Conservation (phyloP, 2,888 invertebrate species). For the Ethmia dodecea region DNA sequence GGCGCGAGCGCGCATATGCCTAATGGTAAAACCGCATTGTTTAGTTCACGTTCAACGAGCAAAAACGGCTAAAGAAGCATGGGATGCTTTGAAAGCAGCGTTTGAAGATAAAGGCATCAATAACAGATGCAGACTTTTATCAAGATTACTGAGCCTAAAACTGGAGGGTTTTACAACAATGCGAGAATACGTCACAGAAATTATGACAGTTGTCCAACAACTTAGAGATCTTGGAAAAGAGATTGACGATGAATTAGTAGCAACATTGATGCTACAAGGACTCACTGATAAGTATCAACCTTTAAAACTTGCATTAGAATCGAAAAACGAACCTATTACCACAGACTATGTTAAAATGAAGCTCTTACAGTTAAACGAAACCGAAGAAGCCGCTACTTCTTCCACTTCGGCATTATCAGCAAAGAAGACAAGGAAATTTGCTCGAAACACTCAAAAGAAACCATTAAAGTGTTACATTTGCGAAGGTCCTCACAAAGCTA, state of each 20-base stretch:
- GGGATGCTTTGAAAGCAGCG: no score
- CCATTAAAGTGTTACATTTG: constrained; percentile 1
- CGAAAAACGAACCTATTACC: no score
- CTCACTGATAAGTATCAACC: not conserved
- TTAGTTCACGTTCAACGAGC: no score
- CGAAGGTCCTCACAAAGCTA: constrained; percentile 2
- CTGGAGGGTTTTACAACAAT: not conserved
- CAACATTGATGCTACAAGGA: constrained; percentile 1
- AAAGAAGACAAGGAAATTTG: not conserved
- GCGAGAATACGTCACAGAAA: not conserved
- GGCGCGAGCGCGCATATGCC: not conserved
- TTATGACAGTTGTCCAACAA: not conserved
- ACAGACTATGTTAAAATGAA: no score
- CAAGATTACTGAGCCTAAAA: not conserved
- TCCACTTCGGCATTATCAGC: not conserved
- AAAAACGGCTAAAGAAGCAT: no score
- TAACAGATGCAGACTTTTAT: not conserved
- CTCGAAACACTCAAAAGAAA: not conserved
- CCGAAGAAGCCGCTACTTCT: no score
- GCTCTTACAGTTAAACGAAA: no score
- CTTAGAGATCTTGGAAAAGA: constrained; percentile 1
- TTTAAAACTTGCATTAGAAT: no score
- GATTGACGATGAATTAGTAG: not conserved
- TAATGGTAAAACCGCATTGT: no score
- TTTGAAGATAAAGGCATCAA: constrained; percentile 1